Conservation (phyloP, 1,140 invertebrate genomes). For the Aethina tumida region DNA sequence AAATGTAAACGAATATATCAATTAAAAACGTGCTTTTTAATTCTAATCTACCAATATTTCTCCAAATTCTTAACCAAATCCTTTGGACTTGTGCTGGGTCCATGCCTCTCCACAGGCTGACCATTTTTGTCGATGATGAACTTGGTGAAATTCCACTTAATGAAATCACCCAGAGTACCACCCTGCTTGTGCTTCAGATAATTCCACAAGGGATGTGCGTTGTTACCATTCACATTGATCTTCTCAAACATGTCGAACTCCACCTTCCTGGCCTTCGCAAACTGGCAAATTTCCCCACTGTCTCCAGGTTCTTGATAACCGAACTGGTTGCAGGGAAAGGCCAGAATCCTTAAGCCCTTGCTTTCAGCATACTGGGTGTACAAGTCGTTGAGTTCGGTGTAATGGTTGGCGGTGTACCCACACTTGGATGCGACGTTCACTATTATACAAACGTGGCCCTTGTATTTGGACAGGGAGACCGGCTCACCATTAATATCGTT, state of each 20-base stretch:
- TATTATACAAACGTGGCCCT: constrained; percentile 59
- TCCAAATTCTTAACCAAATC: constrained; percentile 53
- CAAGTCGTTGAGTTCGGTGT: constrained; percentile 60
- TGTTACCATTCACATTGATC: constrained; percentile 79
- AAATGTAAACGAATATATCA: too few species aligned
- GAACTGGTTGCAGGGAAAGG: constrained; percentile 84
- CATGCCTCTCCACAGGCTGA: constrained; percentile 69
- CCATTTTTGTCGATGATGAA: constrained; percentile 85
- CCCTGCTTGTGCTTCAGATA: constrained; percentile 73
- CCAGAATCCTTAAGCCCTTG: constrained; percentile 67
- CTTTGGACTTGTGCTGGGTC: constrained; percentile 62
- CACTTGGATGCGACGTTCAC: constrained; percentile 85
- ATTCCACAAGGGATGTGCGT: constrained; percentile 75
- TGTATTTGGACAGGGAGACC: constrained; percentile 61
- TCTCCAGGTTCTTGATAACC: constrained; percentile 66
- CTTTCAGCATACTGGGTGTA: constrained; percentile 58
- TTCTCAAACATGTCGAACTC: constrained; percentile 70
- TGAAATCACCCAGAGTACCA: constrained; percentile 58
- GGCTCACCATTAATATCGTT: constrained; percentile 62
- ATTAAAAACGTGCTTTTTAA: too few species aligned
- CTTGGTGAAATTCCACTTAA: constrained; percentile 98
- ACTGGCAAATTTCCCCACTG: constrained; percentile 61
- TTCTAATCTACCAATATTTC: too few species aligned
- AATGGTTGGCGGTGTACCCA: constrained; percentile 69
- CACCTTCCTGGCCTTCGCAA: constrained; percentile 55